A percentile compares a stretch with the other conserved stretches of the same genome.
These are phyloP conservation scores for Callosobruchus maculatus DNA, from an alignment of 2,888 invertebrate species.

Conservation along the genomic window DNA sequence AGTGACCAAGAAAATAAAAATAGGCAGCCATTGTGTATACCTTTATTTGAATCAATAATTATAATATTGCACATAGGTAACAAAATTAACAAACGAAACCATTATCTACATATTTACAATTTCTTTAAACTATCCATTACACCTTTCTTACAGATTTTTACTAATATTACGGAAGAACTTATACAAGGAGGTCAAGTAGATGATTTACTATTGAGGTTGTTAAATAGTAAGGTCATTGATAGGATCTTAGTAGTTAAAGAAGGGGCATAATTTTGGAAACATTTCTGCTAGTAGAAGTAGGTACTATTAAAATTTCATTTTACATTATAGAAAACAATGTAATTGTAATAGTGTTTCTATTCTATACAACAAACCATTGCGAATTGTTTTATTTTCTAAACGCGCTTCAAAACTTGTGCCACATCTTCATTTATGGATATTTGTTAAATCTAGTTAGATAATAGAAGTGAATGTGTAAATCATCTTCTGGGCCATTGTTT, in stretches of 20 bases:
- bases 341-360: no score
- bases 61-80: slow-evolving; percentile 25
- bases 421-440: no score
- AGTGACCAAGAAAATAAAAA: background rate
- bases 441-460: no score
- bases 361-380: no score
- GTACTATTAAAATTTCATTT: no score
- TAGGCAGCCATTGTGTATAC: slow-evolving; percentile 6
- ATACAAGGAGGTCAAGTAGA: slow-evolving; percentile 4
- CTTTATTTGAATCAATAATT: slow-evolving; percentile 14
- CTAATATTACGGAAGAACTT: slow-evolving; percentile 4
- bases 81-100: slow-evolving; percentile 26
- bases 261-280: no score
- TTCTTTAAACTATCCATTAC: background rate
- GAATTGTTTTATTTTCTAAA: no score
- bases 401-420: no score
- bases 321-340: no score
- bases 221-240: no score
- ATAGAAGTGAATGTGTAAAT: background rate
- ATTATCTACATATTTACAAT: slow-evolving; percentile 28
- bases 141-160: background rate
- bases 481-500: background rate
- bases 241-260: no score
- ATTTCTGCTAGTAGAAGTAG: no score
- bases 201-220: background rate